Conservation (phyloP, 2,797 vertebrate genomes). For the Loriculus beryllinus region DNA sequence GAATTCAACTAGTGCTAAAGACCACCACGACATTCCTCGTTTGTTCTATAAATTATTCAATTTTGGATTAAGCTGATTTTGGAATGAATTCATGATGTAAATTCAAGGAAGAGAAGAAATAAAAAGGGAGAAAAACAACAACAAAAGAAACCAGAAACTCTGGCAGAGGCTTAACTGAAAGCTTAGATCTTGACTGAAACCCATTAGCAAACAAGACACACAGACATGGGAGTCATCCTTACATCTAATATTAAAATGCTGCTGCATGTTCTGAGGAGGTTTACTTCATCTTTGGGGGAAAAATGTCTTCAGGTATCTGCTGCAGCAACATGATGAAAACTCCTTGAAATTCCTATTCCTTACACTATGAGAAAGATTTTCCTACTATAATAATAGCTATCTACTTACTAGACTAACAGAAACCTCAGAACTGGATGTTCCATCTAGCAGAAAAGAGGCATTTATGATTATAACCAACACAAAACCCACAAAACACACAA, state of each 20-base stretch:
- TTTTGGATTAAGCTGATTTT: background rate
- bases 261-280: background rate
- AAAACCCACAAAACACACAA: background rate
- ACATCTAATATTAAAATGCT: background rate
- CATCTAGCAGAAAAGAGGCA: background rate
- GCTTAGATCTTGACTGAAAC: background rate
- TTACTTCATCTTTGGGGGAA: background rate
- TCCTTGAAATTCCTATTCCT: background rate
- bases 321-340: background rate
- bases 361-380: background rate
- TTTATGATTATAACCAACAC: background rate
- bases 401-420: background rate
- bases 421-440: background rate
- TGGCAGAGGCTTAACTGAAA: background rate
- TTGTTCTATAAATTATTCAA: background rate
- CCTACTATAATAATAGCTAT: background rate
- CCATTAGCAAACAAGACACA: background rate
- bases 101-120: background rate
- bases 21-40: background rate
- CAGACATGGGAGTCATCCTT: background rate
- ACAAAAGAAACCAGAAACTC: background rate
- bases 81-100: background rate
- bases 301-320: background rate
- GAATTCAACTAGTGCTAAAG: background rate
- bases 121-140: no score